Percentiles rank a stretch among this genome's conserved stretches.
Evolutionary conservation across 2,797 vertebrate genomes (phyloP).

Genomic region (Poeciliopsis turneri): DNA sequence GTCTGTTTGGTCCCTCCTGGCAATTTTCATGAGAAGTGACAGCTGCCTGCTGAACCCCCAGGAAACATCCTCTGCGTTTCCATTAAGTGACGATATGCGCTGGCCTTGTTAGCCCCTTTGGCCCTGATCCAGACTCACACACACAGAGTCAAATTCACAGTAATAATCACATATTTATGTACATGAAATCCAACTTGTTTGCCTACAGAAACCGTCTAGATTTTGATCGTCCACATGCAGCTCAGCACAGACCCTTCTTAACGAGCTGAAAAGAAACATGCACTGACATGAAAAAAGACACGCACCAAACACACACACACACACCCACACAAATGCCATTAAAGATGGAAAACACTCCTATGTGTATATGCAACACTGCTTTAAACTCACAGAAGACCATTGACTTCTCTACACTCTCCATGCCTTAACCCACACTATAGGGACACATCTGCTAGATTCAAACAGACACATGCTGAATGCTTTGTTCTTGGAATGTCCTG

Average conservation of each 20-base stretch:
- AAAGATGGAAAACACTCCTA: background rate
- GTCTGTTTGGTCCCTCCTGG: slow-evolving; percentile 29
- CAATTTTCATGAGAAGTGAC: slow-evolving; percentile 62
- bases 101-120: slow-evolving; percentile 39
- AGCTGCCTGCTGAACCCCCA: slow-evolving; percentile 52
- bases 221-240: background rate
- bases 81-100: slow-evolving; percentile 51
- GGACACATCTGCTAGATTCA: slow-evolving; percentile 55
- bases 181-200: background rate
- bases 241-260: background rate
- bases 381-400: background rate
- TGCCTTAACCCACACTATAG: slow-evolving; percentile 13
- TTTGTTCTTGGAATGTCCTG: slow-evolving; percentile 68
- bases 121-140: background rate
- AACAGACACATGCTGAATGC: slow-evolving; percentile 46
- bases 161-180: background rate
- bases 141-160: background rate
- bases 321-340: background rate
- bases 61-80: slow-evolving; percentile 62
- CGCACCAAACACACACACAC: background rate
- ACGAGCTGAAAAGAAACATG: background rate
- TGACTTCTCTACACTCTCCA: background rate
- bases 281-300: background rate
- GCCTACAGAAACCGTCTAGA: background rate
- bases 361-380: background rate